These are phyloP conservation scores for Syrista parreyssii DNA, from an alignment of 2,888 invertebrate genomes.

Conservation along the genomic window DNA sequence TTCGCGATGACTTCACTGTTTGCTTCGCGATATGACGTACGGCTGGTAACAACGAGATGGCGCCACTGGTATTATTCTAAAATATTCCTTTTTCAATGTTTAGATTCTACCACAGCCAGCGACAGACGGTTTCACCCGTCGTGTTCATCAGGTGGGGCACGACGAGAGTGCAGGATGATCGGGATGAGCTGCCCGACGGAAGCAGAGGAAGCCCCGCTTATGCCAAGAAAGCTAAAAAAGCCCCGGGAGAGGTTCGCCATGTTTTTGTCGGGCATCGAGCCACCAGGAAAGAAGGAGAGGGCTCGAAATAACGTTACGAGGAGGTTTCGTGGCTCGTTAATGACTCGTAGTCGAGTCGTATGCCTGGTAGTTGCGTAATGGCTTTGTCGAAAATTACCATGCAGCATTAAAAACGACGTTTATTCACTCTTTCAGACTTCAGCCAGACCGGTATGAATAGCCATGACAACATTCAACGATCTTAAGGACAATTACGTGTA, in stretches of 20 bases:
- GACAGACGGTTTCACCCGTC: neutral
- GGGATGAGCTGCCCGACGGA: neutral
- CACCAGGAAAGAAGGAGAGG: neutral
- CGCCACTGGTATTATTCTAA: neutral
- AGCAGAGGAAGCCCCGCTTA: neutral
- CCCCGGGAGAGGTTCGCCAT: neutral
- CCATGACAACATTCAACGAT: neutral
- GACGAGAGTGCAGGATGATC: neutral
- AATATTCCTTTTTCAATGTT: neutral
- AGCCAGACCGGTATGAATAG: neutral
- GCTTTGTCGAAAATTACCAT: neutral
- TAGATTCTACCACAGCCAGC: neutral
- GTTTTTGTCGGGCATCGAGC: neutral
- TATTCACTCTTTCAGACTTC: neutral
- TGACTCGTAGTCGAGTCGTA: neutral
- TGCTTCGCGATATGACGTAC: neutral
- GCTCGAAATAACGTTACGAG: slow-evolving; percentile 4
- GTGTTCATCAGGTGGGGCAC: neutral
- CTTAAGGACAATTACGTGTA: neutral
- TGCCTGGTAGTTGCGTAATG: neutral
- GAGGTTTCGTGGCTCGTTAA: neutral
- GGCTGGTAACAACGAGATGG: neutral
- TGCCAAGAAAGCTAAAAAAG: neutral
- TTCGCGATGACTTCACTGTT: neutral
- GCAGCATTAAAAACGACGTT: neutral